Base-by-base conservation (phyloP, 2,888 invertebrate species). In the Rhopalosiphum nymphaeae region DNA sequence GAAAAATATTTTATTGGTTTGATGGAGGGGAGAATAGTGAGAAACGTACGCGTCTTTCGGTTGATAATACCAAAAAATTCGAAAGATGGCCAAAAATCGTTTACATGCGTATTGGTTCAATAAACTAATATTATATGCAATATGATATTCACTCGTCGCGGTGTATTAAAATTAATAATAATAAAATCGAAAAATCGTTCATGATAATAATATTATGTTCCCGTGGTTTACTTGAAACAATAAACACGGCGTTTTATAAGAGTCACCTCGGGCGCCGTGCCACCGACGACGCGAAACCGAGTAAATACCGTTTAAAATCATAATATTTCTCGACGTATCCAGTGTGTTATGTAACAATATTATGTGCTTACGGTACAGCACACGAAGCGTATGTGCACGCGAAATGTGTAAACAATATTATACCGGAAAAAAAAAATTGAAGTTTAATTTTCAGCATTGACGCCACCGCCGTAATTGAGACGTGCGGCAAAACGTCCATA, bases 271-370 rank as follows among this genome's bases (percentile, higher is more conserved):
- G 36, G 78, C 78, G 78, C 36, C n/a, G n/a, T 53, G 53, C n/a
- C 67, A n/a, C n/a, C 67, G 16, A 67, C 78, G 36, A 36, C 36
- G 78, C 36, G 78, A 78, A 36, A 78, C 36, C 78, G 78, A 86
- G 53, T 88, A 53, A 53, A 88, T 53, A 88, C 56, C 53, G 53
- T 56, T 56, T 88, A 56, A 88, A 88, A 88, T 88, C 25, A 36
- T 53, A 29, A 86, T 21, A 86, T 86, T 29, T 46, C 2, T 26
- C 29, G 5, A 5, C 29, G 29, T 42, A 46, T 46, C 16, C 21
- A 67, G 16, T 5, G n/a, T n/a, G 16, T 16, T 67, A 67, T n/a
- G 5, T 4, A 36, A 16, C n/a, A 16, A 67, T 61, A n/a, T 13
- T 53, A 53, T 53, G 21, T 5, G 53, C 21, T 53, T 53, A 21